Conservation (phyloP, 1,140 invertebrate species). For the Zaprionus capensis region DNA sequence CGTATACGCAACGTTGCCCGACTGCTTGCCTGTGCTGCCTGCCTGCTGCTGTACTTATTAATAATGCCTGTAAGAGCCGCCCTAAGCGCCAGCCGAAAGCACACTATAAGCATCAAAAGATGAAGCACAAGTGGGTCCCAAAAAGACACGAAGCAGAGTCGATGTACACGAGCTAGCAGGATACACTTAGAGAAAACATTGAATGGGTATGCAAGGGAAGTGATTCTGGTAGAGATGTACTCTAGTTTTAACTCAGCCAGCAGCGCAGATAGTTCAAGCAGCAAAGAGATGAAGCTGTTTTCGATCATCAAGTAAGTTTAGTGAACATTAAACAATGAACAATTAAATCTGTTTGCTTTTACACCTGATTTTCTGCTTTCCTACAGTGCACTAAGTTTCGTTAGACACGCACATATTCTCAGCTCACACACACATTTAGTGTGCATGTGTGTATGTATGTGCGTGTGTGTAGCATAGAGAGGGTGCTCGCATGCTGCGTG, state of each 20-base stretch:
- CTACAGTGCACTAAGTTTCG: conserved; percentile 26
- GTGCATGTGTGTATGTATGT: not conserved
- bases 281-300: too few relatives aligned
- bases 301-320: too few relatives aligned
- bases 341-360: not conserved
- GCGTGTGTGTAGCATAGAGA: not conserved
- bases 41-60: conserved; percentile 60
- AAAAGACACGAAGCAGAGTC: not conserved
- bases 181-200: conserved; percentile 19
- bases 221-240: not conserved
- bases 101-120: conserved; percentile 23
- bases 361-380: conserved; percentile 6
- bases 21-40: not conserved
- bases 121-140: conserved; percentile 10
- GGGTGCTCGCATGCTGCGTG: conserved; percentile 20
- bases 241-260: too few relatives aligned
- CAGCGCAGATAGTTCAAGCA: too few relatives aligned
- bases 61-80: conserved; percentile 50
- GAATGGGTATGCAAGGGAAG: too few relatives aligned
- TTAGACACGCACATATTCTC: conserved; percentile 23
- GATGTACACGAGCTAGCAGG: not conserved
- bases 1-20: conserved; percentile 67
- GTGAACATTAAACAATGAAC: too few relatives aligned
- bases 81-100: conserved; percentile 11
- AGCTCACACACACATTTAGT: not conserved